Conservation (phyloP, 2,113 vertebrate genomes). For the Rhizomys pruinosus region DNA sequence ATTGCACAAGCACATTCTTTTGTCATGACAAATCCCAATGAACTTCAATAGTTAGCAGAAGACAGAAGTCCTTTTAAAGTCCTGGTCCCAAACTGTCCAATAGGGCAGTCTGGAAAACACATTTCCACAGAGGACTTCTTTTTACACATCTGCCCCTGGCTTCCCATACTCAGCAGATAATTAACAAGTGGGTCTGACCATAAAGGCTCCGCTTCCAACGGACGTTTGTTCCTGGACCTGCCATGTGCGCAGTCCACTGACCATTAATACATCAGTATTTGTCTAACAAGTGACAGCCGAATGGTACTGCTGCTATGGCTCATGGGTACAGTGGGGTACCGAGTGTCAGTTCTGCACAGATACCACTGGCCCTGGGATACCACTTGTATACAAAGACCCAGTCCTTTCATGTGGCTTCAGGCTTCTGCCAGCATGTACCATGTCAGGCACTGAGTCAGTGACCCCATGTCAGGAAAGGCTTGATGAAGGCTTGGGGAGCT, state of each 20-base stretch:
- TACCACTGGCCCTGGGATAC: neutral
- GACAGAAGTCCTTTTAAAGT: slow-evolving; percentile 45
- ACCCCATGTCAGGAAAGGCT: neutral
- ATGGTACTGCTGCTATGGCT: neutral
- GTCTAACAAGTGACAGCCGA: neutral
- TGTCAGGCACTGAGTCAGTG: neutral
- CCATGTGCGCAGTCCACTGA: neutral
- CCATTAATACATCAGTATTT: slow-evolving; percentile 19
- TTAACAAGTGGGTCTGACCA: slow-evolving; percentile 51
- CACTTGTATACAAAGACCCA: neutral
- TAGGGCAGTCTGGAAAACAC: slow-evolving; percentile 15
- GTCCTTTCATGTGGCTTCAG: neutral
- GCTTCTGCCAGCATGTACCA: neutral
- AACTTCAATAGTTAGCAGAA: slow-evolving; percentile 51
- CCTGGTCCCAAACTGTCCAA: slow-evolving; percentile 57
- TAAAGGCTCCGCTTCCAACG: slow-evolving; percentile 48
- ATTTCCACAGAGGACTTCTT: slow-evolving; percentile 51
- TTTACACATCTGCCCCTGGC: slow-evolving; percentile 53
- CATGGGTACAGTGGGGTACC: neutral
- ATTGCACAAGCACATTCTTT: slow-evolving; percentile 18
- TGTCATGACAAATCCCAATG: slow-evolving; percentile 39
- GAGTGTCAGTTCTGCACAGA: neutral
- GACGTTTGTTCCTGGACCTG: neutral
- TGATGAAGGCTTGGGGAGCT: neutral
- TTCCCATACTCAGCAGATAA: slow-evolving; percentile 52